Evolutionary conservation across 2,113 vertebrate genomes (phyloP).

Genomic region (Centropus bengalensis): DNA sequence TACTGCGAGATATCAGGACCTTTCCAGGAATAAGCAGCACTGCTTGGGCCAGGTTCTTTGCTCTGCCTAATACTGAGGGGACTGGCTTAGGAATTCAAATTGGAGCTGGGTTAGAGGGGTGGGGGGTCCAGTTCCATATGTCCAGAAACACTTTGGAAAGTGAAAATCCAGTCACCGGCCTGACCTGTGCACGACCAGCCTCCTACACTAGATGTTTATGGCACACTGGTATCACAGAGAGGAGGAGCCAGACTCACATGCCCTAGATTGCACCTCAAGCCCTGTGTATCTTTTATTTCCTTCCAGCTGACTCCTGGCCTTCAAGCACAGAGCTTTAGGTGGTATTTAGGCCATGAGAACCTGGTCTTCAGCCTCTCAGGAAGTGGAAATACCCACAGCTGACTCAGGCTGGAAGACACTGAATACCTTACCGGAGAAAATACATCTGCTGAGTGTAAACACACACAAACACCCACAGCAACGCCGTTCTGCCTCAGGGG

Average conservation of each 20-base stretch:
- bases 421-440: background rate
- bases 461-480: background rate
- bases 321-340: background rate
- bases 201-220: background rate
- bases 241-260: background rate
- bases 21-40: background rate
- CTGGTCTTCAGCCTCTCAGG: background rate
- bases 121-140: background rate
- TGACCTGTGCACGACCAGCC: background rate
- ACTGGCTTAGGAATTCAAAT: background rate
- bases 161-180: background rate
- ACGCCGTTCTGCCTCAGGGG: background rate
- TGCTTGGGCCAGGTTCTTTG: background rate
- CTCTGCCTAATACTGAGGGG: background rate
- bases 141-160: background rate
- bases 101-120: background rate
- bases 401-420: background rate
- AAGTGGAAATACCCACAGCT: background rate
- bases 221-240: background rate
- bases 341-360: background rate
- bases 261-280: background rate
- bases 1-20: background rate
- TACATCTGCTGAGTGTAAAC: background rate
- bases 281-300: background rate
- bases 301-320: background rate